Conservation (phyloP, 2,797 vertebrate species). For the Melopsittacus undulatus region DNA sequence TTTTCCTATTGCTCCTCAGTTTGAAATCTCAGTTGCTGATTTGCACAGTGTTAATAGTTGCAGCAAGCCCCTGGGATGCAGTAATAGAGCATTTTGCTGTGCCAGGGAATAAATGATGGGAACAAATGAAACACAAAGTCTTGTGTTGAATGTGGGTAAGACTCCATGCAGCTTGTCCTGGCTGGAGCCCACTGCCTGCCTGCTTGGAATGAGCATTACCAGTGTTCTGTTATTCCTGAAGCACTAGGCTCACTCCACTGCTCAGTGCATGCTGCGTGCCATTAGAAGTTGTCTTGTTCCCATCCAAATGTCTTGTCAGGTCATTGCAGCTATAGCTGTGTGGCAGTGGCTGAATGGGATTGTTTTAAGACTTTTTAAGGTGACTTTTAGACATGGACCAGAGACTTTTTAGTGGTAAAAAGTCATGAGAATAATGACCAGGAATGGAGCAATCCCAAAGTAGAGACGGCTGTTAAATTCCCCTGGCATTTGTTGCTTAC, state of each 20-base stretch:
- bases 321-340: background rate
- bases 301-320: background rate
- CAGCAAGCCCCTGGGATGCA: background rate
- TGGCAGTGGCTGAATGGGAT: background rate
- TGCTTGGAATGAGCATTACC: background rate
- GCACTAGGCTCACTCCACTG: background rate
- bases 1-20: background rate
- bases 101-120: background rate
- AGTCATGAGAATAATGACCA: background rate
- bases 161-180: background rate
- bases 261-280: background rate
- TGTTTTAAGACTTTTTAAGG: background rate
- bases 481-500: background rate
- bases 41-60: background rate
- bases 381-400: background rate
- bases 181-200: background rate
- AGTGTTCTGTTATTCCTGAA: background rate
- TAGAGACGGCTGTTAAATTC: background rate
- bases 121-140: background rate
- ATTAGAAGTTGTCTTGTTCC: background rate
- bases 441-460: background rate
- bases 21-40: background rate
- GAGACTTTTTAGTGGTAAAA: background rate
- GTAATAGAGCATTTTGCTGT: background rate
- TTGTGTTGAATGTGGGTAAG: rapidly evolving